Percentiles rank a stretch among this genome's conserved stretches.
Evolutionary conservation across 64 coral and sea anemone genomes (phyloP).

Genomic region (Anthopleura sola): DNA sequence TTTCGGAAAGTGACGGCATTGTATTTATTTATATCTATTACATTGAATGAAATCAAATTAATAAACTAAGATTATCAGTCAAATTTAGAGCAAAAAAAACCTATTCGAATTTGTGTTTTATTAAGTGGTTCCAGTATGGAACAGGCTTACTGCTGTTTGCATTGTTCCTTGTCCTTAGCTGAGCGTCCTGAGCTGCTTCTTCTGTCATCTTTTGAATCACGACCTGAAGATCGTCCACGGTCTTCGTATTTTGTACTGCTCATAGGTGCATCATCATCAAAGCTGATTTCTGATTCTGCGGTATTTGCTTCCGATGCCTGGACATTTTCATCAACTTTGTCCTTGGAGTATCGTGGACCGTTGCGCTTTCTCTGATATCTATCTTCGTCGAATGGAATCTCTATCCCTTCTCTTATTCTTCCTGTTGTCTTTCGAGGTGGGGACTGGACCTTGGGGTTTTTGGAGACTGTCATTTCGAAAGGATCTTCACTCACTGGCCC

Average conservation of each 20-base stretch:
- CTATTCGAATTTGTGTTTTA: neutral
- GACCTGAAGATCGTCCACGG: neutral
- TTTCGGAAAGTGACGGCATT: neutral
- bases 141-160: constrained; percentile 15
- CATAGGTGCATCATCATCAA: constrained; percentile 16
- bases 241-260: constrained; percentile 16
- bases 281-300: constrained; percentile 4
- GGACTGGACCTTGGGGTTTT: neutral
- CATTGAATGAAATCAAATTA: neutral
- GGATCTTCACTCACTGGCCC: neutral
- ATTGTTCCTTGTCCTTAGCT: constrained; percentile 6
- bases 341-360: neutral
- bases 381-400: constrained; percentile 6
- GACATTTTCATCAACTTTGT: neutral
- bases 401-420: constrained; percentile 16
- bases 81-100: too few relatives aligned
- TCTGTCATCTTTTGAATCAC: neutral
- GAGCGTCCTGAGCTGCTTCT: neutral
- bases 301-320: constrained; percentile 4
- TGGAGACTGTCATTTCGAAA: neutral
- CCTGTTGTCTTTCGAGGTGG: constrained; percentile 9
- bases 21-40: too few relatives aligned
- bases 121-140: neutral
- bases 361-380: neutral
- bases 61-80: neutral